These are phyloP conservation scores for Bubo blakistoni DNA, from an alignment of 2,113 vertebrate genomes.

Conservation along the genomic window DNA sequence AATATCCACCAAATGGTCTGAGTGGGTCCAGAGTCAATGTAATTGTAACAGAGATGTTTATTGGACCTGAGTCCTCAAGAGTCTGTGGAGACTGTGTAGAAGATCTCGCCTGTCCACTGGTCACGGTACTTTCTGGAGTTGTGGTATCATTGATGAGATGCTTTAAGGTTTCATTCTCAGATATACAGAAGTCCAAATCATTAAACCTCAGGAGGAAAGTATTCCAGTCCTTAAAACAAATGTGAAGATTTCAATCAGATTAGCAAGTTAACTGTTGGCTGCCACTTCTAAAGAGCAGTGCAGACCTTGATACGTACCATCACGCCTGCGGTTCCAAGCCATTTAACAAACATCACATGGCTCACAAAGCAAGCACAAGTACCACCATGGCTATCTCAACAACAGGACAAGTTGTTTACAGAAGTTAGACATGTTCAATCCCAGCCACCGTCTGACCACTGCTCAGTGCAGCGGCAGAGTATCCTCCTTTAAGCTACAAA, in stretches of 20 bases:
- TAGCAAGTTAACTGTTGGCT: not conserved
- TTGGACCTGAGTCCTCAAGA: slow-evolving; percentile 87
- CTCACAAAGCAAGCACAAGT: not conserved
- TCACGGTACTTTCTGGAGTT: slow-evolving; percentile 87
- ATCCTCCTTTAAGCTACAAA: not conserved
- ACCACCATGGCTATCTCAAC: not conserved
- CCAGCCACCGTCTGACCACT: not conserved
- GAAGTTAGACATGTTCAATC: accelerated
- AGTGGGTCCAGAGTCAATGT: slow-evolving; percentile 93
- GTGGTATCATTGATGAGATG: slow-evolving; percentile 91
- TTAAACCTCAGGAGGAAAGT: slow-evolving; percentile 95
- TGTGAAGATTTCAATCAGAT: not conserved
- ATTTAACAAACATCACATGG: not conserved
- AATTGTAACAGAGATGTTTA: slow-evolving; percentile 95
- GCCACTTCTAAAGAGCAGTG: not conserved
- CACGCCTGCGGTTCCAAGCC: not conserved
- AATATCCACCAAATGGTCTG: slow-evolving; percentile 90
- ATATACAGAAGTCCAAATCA: slow-evolving; percentile 95
- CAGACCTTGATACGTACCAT: not conserved
- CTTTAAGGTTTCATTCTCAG: slow-evolving; percentile 96
- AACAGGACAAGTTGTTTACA: not conserved
- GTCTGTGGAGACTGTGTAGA: slow-evolving; percentile 86
- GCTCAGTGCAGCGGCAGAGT: not conserved
- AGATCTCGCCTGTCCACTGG: slow-evolving; percentile 84
- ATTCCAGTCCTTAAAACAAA: slow-evolving; percentile 89